Evolutionary conservation across 2,113 vertebrate genomes (phyloP), one percentile per base, ranked within the genome.

Genomic region (Lepus europaeus): DNA sequence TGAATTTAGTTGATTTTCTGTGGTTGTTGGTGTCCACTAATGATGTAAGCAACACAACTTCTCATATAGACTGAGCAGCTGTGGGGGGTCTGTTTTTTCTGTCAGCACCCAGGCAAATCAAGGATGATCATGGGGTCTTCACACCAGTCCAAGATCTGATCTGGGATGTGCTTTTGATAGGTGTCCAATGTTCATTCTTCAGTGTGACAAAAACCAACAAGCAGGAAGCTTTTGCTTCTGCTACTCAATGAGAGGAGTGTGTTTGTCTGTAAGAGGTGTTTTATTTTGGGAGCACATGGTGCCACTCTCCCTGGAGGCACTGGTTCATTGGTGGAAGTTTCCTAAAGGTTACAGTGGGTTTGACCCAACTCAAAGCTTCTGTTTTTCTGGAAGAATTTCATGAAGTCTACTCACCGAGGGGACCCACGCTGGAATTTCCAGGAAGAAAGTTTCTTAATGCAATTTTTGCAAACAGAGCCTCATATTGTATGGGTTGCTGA

Each of bases 401-500:
- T 81, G 76, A 73, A 61, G 27, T 3, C 53, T 78, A 45, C 61
- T 93, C 19, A 51, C 3, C 29, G n/a, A n/a, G 25, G n/a, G 17
- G 69, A 33, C 3, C n/a, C 25, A 23, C 5, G 39, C 5, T 16
- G 11, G 17, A n/a, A 70, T n/a, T 13, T 59, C 29, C 11, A 19
- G 74, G 53, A 80, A 72, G 76, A 66, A 89, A n/a, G 10, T 51
- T 78, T 27, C 61, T 17, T 66, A 17, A 51, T 61, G 33, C 56
- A 61, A 2, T 59, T 53, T 36, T 64, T 17, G 14, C 80, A 99
- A 99, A 99, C 98, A 99, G 99, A 98, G 99, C 99, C 98, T 99
- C 99, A 97, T 99, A 99, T 98, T 99, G 99, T 98, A 99, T 99
- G 99, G 99, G 99, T 95, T 99, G 99, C 98, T 99, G 98, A 99